These are phyloP conservation scores for Zosterops pallidus DNA, from an alignment of 2,113 vertebrate species.

Conservation along the genomic window DNA sequence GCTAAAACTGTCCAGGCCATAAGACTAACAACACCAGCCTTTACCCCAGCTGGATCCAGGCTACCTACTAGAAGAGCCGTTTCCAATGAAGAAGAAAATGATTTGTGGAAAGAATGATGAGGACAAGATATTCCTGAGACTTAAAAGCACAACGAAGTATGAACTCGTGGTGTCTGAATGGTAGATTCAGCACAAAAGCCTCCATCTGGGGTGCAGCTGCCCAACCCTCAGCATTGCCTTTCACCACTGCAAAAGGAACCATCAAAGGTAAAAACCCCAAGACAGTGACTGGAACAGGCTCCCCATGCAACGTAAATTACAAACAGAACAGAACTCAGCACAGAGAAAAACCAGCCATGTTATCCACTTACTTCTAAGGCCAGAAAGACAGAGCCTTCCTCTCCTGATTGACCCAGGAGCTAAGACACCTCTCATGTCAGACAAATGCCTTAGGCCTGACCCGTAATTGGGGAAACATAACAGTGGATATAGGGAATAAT, in stretches of 20 bases:
- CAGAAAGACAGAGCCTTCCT: not conserved
- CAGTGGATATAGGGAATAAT: not conserved
- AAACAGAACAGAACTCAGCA: not conserved
- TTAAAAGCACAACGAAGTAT: not conserved
- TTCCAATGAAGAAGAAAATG: not conserved
- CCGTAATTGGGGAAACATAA: accelerated
- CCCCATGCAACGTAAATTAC: accelerated
- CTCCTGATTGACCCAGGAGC: not conserved
- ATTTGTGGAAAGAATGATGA: not conserved
- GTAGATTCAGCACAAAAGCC: not conserved
- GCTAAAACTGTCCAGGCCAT: not conserved
- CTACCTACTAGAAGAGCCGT: not conserved
- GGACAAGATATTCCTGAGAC: not conserved
- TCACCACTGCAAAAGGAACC: not conserved
- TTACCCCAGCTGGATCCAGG: not conserved
- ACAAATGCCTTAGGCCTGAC: not conserved
- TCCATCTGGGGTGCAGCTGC: not conserved
- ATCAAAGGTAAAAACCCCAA: not conserved
- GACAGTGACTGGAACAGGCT: not conserved
- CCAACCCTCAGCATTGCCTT: accelerated
- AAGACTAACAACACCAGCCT: not conserved
- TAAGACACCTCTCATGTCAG: not conserved
- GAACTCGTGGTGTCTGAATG: not conserved
- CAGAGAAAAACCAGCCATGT: not conserved
- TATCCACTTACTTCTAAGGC: not conserved